Evolutionary conservation across 2,888 invertebrate genomes (phyloP), one percentile per base, ranked within the genome.

Genomic region (Phortica magna): DNA sequence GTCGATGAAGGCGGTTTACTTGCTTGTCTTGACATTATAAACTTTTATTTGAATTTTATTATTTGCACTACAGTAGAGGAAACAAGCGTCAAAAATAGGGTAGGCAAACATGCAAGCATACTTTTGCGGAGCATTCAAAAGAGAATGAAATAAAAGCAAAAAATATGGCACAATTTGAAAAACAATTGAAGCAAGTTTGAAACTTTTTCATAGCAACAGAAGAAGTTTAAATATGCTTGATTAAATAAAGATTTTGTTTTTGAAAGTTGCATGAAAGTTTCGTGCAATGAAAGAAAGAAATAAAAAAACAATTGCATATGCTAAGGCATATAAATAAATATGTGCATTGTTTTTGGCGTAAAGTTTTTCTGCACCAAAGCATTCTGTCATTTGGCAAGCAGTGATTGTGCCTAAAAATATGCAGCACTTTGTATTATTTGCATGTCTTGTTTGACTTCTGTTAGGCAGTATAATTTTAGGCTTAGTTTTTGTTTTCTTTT

Each of bases 241-340:
- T 86, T 86, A 86, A 86, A 86, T 89, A 89, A 87, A 81, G 84
- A 89, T 88, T 86, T 86, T 84, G 67, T 57, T 76, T 42, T 6
- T 17, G 48, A 71, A 71, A 71, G 31, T 71, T 71, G 65, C 7
- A 22, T 17, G 10, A 61, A 61, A 61, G 10, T 61, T 22, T 5
- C 7, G 61, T 22, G 61, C 10, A 9, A 61, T 7, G 17, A 22
- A 9, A 22, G 1, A 19, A 10, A 12, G 61, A 22, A 61, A 22
- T 19, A 61, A 61, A 22, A 61, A 22, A 61, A 65, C 14, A 39
- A 41, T n/a, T 19, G 41, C 65, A 65, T 65, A 65, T 65, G 65
- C 65, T 41, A 39, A 65, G 31, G 41, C 41, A 12, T 9, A 71
- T 53, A 55, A 53, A 71, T 55, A 71, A 71, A 71, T 71, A 55